These are phyloP conservation scores for Eurois occulta DNA, from an alignment of 2,888 invertebrate species.

Conservation along the genomic window DNA sequence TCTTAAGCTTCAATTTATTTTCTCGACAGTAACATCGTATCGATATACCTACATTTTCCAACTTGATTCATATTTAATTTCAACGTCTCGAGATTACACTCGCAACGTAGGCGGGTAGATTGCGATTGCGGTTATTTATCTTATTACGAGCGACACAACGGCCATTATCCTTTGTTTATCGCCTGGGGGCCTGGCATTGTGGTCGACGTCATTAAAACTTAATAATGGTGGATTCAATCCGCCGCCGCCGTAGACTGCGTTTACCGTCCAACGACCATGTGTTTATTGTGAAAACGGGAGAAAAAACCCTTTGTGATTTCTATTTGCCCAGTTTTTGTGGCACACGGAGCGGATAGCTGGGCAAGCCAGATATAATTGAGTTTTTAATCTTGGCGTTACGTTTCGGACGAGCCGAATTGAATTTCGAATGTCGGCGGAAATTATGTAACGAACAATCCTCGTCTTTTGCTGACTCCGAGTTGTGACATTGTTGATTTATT, in stretches of 20 bases:
- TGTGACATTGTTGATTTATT: constrained; percentile 33
- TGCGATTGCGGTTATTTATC: constrained; percentile 81
- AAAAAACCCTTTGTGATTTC: constrained; percentile 68
- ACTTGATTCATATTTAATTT: constrained; percentile 78
- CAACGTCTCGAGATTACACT: constrained; percentile 75
- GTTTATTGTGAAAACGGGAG: constrained; percentile 74
- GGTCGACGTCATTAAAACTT: constrained; percentile 87
- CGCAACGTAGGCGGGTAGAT: constrained; percentile 65
- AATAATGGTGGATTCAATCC: constrained; percentile 85
- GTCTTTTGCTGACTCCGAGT: constrained; percentile 15
- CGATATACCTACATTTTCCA: constrained; percentile 71
- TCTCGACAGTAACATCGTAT: constrained; percentile 48
- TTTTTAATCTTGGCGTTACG: constrained; percentile 67
- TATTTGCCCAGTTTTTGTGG: constrained; percentile 65
- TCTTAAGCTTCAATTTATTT: constrained; percentile 65
- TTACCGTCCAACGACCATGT: constrained; percentile 71
- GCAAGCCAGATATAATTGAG: constrained; percentile 64
- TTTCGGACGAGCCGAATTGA: constrained; percentile 34
- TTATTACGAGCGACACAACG: constrained; percentile 81
- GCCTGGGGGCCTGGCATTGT: constrained; percentile 78
- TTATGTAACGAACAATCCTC: constrained; percentile 25
- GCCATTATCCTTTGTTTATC: constrained; percentile 86
- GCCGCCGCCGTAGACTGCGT: constrained; percentile 76
- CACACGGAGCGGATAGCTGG: constrained; percentile 51
- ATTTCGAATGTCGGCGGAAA: constrained; percentile 38